Conservation (phyloP, 2,113 vertebrate genomes). For the Ramphastos sulfuratus region DNA sequence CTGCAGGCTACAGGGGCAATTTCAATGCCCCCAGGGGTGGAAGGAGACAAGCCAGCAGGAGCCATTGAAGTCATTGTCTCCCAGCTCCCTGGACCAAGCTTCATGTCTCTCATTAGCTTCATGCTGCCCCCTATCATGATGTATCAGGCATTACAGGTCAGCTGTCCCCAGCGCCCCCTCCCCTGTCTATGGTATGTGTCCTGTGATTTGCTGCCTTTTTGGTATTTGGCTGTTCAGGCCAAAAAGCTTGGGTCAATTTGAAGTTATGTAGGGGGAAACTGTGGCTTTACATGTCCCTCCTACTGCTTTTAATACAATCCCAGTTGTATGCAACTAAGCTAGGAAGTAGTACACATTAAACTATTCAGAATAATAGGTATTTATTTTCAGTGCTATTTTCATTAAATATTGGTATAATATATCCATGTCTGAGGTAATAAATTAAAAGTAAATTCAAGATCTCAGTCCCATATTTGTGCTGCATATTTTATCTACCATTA, state of each 20-base stretch:
- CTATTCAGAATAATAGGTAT: slow-evolving; percentile 79
- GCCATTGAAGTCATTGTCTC: not conserved
- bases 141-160: rapidly evolving
- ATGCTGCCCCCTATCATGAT: rapidly evolving
- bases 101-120: not conserved
- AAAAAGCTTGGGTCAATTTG: not conserved
- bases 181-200: rapidly evolving
- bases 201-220: not conserved
- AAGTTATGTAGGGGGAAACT: not conserved
- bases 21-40: not conserved
- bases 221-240: not conserved
- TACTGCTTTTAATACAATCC: not conserved
- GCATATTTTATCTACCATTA: slow-evolving; percentile 57
- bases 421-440: slow-evolving; percentile 79
- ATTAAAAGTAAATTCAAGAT: slow-evolving; percentile 68
- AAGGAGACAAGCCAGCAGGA: not conserved
- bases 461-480: slow-evolving; percentile 65
- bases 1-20: not conserved
- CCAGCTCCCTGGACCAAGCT: not conserved
- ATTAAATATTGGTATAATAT: slow-evolving; percentile 69
- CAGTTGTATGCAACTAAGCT: not conserved
- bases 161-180: not conserved
- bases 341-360: slow-evolving; percentile 44
- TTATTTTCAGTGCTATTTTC: slow-evolving; percentile 77
- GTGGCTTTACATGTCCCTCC: rapidly evolving